These are phyloP conservation scores for Alloscopus bannaensis DNA, from an alignment of 2,888 invertebrate species.

Conservation along the genomic window DNA sequence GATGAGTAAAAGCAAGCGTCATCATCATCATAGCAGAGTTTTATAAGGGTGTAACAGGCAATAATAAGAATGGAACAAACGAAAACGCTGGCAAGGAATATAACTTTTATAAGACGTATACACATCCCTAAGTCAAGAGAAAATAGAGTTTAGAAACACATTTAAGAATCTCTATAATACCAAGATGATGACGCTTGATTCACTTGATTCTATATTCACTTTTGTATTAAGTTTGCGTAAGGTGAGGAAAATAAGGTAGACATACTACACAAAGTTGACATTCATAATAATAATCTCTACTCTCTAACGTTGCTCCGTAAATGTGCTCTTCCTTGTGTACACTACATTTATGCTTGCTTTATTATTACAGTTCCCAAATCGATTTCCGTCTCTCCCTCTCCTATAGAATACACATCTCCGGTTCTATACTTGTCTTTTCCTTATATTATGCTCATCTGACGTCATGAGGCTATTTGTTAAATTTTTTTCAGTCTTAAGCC, in stretches of 20 bases:
- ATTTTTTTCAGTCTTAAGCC: constrained; percentile 72
- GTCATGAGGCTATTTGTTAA: constrained; percentile 73
- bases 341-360: constrained; percentile 24
- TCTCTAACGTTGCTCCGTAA: constrained; percentile 12
- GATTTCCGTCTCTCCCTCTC: constrained; percentile 55
- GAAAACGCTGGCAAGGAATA: too few relatives aligned
- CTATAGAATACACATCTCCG: background rate
- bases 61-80: constrained; percentile 38
- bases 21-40: constrained; percentile 54
- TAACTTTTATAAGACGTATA: too few relatives aligned
- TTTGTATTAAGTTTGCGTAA: constrained; percentile 49
- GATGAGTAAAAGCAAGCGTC: constrained; percentile 61
- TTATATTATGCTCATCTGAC: constrained; percentile 62
- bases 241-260: constrained; percentile 52
- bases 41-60: constrained; percentile 24
- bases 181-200: constrained; percentile 49
- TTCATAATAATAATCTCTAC: constrained; percentile 53
- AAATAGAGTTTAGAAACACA: constrained; percentile 43
- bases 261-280: constrained; percentile 49
- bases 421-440: constrained; percentile 28
- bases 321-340: constrained; percentile 22
- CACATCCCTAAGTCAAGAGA: constrained; percentile 17
- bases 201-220: constrained; percentile 47
- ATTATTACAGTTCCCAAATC: constrained; percentile 63
- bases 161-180: constrained; percentile 39